Evolutionary conservation across 2,888 invertebrate species (phyloP), one percentile per base, ranked within the genome.

Genomic region (Habroteleia sp.): DNA sequence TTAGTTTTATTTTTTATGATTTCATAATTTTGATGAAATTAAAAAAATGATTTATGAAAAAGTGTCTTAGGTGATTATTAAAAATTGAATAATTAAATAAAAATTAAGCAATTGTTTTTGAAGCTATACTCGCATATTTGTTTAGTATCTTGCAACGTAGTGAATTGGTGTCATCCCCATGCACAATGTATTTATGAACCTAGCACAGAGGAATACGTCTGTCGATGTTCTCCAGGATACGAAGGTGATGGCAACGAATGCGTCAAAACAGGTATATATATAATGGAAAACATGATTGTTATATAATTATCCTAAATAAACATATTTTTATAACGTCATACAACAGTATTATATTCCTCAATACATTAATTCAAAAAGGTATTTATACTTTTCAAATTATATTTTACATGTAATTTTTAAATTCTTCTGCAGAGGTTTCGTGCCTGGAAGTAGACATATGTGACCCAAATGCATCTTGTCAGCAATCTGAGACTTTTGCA

Each of bases 211-310:
- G 89, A 90, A 1, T 92, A 92, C 80, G 89, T 90, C 62, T 97
- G 97, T 84, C 91, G 92, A 37, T 97, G 97, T 84, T 94, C 93
- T 66, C 91, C 92, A n/a, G 96, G 96, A 1, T 97, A 92, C 89
- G 92, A 93, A 83, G 97, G 97, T 13, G 95, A 97, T 86, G 97
- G 96, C 4, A 92, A 91, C 73, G 91, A 91, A 79, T 97, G 97
- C 84, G 90, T 89, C 1, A 91, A 92, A 79, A 89, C 84, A 83
- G 90, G 90, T 90, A 87, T 71, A 14, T 7, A 35, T 14, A 7
- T 25, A 1, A 1, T 1, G 25, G 7, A n/a, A n/a, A n/a, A n/a
- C n/a, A n/a, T n/a, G n/a, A n/a, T n/a, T n/a, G n/a, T n/a, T n/a
- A n/a, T n/a, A n/a, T n/a, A n/a, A n/a, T n/a, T n/a, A n/a, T n/a